Conservation (phyloP, 1,140 invertebrate genomes). For the Bradysia coprophila region DNA sequence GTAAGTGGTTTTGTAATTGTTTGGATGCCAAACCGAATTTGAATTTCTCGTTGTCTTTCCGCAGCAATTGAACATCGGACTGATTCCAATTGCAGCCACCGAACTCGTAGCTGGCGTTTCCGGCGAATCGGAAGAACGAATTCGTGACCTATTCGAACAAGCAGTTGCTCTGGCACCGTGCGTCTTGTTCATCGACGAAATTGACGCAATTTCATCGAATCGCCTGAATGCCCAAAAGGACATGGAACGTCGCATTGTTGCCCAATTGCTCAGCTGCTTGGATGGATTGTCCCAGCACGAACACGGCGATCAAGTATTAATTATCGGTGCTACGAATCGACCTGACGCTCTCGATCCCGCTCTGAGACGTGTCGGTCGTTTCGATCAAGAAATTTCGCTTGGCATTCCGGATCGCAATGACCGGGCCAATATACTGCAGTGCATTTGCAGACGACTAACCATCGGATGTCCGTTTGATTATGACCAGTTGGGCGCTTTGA, state of each 20-base stretch:
- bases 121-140: slow-evolving; percentile 86
- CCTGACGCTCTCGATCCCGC: slow-evolving; percentile 87
- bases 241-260: slow-evolving; percentile 89
- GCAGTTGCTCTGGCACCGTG: slow-evolving; percentile 57
- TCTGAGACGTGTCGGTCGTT: slow-evolving; percentile 73
- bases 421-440: slow-evolving; percentile 52
- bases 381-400: slow-evolving; percentile 84
- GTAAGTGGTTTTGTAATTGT: slow-evolving; percentile 28
- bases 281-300: slow-evolving; percentile 54
- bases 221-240: slow-evolving; percentile 76
- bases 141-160: slow-evolving; percentile 78
- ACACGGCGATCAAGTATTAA: slow-evolving; percentile 50
- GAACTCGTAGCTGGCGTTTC: slow-evolving; percentile 89
- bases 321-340: slow-evolving; percentile 90
- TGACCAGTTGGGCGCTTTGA: slow-evolving; percentile 53
- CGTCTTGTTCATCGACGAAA: slow-evolving; percentile 87
- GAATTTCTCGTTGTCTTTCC: slow-evolving; percentile 8
- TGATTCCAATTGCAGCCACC: slow-evolving; percentile 74
- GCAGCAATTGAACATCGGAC: slow-evolving; percentile 46
- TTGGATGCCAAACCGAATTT: neutral
- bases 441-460: slow-evolving; percentile 47
- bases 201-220: slow-evolving; percentile 77
- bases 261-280: slow-evolving; percentile 74
- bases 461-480: slow-evolving; percentile 51
- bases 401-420: slow-evolving; percentile 81